Base-by-base conservation (phyloP, 2,797 vertebrate species). In the Diceros bicornis region DNA sequence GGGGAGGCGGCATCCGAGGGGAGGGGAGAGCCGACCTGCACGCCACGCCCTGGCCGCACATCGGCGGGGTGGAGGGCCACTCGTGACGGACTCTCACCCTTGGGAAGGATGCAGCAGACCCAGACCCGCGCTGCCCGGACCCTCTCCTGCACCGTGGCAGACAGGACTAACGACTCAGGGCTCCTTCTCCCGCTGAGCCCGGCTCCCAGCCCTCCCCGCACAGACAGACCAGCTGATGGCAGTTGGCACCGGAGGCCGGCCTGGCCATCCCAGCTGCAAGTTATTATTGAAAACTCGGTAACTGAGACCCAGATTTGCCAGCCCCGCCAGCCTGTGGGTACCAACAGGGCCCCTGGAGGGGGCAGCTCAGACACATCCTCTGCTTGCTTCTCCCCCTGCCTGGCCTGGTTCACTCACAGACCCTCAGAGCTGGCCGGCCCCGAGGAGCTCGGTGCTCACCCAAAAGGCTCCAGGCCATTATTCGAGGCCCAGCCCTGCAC, bases 1-100 rank as follows among this genome's bases (percentile, higher is more conserved):
- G 0, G 1, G 0, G 7, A 23, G 72, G 72, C 17, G 0, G 1
- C 0, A 5, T 52, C 50, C 0, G 1, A 8, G 1, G 23, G 62
- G 23, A n/a, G 6, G 41, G 32, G 17, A 9, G 27, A 10, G 21
- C 41, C 17, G 16, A 27, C 59, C 47, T 1, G 37, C 3, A 0
- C 47, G 61, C 71, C 16, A 16, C 1, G 0, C 23, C 37, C 17
- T 0, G 37, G 57, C 27, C 0, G 16, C 7, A 7, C 32, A 20
- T 8, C 29, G 4, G 8, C 41, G 29, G 71, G 61, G 2, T 1
- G n/a, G 25, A 61, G 10, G 41, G 29, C 25, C 17, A 7, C 50
- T 37, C 0, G 32, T 4, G 41, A 37, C 1, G 32, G 84, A 37
- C 1, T 10, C 14, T 32, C 20, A 11, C 11, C 37, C 50, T 57